Evolutionary conservation across 2,113 vertebrate species (phyloP).

Genomic region (Takifugu flavidus): DNA sequence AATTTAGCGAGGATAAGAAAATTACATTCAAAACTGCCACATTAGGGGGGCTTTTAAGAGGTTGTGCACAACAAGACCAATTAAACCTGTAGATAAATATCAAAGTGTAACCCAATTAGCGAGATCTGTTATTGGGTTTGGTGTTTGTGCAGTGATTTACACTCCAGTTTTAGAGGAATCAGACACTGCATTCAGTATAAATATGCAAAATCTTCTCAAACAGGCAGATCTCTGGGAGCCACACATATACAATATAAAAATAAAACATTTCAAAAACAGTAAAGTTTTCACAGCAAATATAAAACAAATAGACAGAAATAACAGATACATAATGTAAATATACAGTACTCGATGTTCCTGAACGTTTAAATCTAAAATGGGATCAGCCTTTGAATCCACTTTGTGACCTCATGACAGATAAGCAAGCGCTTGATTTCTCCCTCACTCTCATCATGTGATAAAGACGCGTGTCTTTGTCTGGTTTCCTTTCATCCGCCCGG

Average conservation of each 20-base stretch:
- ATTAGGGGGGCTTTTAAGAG: conserved; percentile 4
- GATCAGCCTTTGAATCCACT: too few species aligned
- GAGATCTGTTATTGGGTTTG: not conserved
- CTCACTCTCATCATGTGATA: too few species aligned
- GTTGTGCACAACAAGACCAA: conserved; percentile 6
- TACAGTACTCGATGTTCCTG: too few species aligned
- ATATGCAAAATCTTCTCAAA: not conserved
- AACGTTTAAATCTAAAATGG: too few species aligned
- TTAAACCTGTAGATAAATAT: not conserved
- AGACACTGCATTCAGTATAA: not conserved
- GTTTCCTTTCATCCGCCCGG: too few species aligned
- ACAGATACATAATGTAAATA: too few species aligned
- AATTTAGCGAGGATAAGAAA: not conserved
- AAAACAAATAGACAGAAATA: too few species aligned
- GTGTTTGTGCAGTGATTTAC: not conserved
- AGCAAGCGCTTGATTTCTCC: too few species aligned
- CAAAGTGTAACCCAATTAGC: too few species aligned
- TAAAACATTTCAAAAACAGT: not conserved
- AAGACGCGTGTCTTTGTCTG: too few species aligned
- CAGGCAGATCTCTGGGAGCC: not conserved
- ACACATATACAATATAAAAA: not conserved
- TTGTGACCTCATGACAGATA: too few species aligned
- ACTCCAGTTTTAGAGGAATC: not conserved
- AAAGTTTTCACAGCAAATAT: too few species aligned
- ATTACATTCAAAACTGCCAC: conserved; percentile 8